These are phyloP conservation scores for Eupelmus urozonus DNA, from an alignment of 2,888 invertebrate species.

Conservation along the genomic window DNA sequence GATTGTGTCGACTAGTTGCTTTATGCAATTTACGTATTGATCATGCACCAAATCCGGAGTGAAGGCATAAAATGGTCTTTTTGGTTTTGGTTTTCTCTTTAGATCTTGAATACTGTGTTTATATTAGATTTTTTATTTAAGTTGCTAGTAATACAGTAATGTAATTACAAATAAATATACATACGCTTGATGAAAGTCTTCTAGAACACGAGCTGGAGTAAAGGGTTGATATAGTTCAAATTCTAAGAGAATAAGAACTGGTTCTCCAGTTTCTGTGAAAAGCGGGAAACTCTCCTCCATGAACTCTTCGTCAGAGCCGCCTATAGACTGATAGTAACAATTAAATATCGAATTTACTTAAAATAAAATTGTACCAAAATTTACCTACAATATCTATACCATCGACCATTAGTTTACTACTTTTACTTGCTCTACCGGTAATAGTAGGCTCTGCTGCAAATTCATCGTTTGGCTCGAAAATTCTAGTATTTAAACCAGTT, in stretches of 20 bases:
- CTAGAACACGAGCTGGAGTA: conserved; percentile 44
- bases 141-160: too few species aligned
- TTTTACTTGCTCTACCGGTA: not conserved
- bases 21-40: conserved; percentile 65
- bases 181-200: conserved; percentile 50
- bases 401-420: not conserved
- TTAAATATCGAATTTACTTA: not conserved
- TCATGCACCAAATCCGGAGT: conserved; percentile 65
- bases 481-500: conserved; percentile 62
- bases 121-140: conserved; percentile 41
- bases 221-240: conserved; percentile 66
- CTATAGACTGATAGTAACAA: not conserved
- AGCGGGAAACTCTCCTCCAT: conserved; percentile 55
- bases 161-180: not conserved
- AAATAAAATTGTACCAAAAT: not conserved
- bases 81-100: conserved; percentile 43
- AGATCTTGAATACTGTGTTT: conserved; percentile 22
- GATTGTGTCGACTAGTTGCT: conserved; percentile 63
- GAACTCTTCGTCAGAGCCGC: not conserved
- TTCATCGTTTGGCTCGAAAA: conserved; percentile 59
- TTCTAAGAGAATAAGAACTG: conserved; percentile 69
- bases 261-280: conserved; percentile 62
- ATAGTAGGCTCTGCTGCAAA: not conserved
- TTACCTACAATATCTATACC: not conserved
- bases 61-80: conserved; percentile 59